These are phyloP conservation scores for Carabus problematicus DNA, from an alignment of 2,888 invertebrate species.

Conservation along the genomic window DNA sequence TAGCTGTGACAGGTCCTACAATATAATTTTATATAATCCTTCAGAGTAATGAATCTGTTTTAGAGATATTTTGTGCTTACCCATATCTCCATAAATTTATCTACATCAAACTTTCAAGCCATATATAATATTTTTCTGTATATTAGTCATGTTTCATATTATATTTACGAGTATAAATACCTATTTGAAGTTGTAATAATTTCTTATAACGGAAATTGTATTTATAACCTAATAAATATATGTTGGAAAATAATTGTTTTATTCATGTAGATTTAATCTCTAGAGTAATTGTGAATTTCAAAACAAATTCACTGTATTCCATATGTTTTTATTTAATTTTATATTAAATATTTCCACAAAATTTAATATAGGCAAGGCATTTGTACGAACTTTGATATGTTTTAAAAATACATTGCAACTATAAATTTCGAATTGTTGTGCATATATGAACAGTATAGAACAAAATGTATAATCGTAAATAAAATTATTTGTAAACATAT, in stretches of 20 bases:
- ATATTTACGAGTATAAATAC: neutral
- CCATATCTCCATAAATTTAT: no score
- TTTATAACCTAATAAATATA: constrained; percentile 28
- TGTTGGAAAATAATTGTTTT: constrained; percentile 14
- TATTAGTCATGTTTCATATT: constrained; percentile 30
- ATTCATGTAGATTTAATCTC: neutral
- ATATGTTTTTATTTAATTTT: no score
- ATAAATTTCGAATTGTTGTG: no score
- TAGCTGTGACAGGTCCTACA: neutral
- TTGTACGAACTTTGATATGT: no score
- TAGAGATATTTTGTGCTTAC: constrained; percentile 5
- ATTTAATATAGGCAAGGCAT: no score
- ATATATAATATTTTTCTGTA: constrained; percentile 26
- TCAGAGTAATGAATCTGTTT: neutral
- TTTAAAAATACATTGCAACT: no score
- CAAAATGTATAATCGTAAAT: no score
- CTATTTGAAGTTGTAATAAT: constrained; percentile 18
- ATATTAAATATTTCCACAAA: no score
- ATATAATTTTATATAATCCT: neutral
- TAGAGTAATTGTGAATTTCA: no score
- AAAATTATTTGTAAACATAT: no score
- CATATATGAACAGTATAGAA: no score
- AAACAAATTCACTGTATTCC: no score
- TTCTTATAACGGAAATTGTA: constrained; percentile 1
- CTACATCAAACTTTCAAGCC: constrained; percentile 6